Conservation (phyloP, 2,797 vertebrate species). For the Myotis daubentonii region DNA sequence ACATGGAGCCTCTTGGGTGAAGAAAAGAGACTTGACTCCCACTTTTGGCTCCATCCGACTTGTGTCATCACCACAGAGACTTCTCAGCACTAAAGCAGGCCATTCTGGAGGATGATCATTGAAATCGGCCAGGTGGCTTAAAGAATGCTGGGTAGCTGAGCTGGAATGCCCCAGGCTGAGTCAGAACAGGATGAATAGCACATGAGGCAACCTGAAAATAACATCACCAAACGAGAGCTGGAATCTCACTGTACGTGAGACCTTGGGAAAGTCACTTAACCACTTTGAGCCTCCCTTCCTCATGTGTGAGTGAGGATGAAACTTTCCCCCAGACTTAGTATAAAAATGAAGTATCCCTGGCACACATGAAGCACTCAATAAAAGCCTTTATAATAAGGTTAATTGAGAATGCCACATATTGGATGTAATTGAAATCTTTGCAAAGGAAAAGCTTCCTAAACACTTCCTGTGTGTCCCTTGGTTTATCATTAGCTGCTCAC, state of each 20-base stretch:
- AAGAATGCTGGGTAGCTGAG: not conserved
- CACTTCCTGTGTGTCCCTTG: not conserved
- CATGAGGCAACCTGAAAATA: not conserved
- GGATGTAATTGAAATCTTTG: not conserved
- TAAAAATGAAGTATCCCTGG: not conserved
- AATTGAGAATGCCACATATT: not conserved
- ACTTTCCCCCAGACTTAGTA: not conserved
- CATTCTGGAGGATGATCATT: not conserved
- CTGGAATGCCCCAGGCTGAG: not conserved
- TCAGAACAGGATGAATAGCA: not conserved
- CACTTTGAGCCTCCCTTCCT: not conserved
- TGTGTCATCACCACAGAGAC: too few species aligned
- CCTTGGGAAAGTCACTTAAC: not conserved
- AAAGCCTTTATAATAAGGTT: not conserved
- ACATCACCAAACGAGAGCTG: rapidly evolving
- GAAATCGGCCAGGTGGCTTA: not conserved
- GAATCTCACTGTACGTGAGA: not conserved
- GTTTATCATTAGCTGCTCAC: not conserved
- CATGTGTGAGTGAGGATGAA: not conserved
- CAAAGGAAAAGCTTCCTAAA: not conserved
- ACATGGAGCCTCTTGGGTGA: rapidly evolving
- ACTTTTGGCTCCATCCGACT: too few species aligned
- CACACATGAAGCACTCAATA: not conserved
- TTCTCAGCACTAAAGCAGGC: not conserved
- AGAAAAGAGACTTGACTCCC: not conserved